phyloP scores from a whole-genome alignment of 2,113 vertebrate species.

The Albula goreensis region DNA sequence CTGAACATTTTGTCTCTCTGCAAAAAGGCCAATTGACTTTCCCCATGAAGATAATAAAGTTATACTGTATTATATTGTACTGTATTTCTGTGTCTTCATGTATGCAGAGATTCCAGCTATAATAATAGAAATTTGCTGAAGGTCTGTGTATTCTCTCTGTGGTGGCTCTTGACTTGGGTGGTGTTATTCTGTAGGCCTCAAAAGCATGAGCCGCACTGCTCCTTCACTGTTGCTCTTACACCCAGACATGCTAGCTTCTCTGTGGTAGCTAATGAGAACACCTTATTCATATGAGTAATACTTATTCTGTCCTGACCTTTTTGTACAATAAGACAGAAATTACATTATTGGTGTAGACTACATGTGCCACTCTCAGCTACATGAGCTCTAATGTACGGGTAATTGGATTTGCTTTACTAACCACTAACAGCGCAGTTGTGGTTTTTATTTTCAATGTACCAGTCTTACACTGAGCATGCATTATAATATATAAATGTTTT shows the following conservation, averaged over 20 bases:
- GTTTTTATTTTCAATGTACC: too few species aligned
- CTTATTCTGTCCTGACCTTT: not conserved
- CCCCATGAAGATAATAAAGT: too few species aligned
- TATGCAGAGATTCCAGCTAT: not conserved
- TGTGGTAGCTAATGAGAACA: too few species aligned
- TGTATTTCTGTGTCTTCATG: not conserved
- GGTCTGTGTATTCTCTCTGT: not conserved
- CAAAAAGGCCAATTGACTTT: too few species aligned
- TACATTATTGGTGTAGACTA: not conserved
- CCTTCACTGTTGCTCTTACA: not conserved
- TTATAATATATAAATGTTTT: too few species aligned
- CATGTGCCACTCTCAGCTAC: not conserved
- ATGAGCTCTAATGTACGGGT: too few species aligned
- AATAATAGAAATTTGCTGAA: not conserved
- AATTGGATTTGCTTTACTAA: too few species aligned
- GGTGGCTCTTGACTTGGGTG: not conserved
- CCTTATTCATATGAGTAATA: not conserved
- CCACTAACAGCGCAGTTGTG: too few species aligned
- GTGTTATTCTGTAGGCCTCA: not conserved
- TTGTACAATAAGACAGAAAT: not conserved
- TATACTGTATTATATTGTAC: too few species aligned
- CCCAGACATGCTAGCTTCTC: too few species aligned
- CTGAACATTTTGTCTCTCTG: too few species aligned
- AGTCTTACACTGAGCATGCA: too few species aligned
- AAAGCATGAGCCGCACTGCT: not conserved